These are phyloP conservation scores for Anguilla anguilla DNA, from an alignment of 2,797 vertebrate genomes.

Conservation along the genomic window DNA sequence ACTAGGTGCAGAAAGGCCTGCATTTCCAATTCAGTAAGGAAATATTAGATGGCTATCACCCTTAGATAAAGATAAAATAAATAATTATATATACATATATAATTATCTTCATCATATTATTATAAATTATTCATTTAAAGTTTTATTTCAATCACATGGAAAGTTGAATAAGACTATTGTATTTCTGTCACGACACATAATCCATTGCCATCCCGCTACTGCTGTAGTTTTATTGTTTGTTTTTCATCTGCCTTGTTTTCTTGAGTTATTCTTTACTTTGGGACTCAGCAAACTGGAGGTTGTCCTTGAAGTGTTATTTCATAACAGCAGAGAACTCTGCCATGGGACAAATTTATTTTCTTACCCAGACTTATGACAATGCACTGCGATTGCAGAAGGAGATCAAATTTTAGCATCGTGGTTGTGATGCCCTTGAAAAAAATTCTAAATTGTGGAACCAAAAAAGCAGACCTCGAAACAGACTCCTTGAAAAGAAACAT, in stretches of 20 bases:
- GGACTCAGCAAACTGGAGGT: constrained; percentile 4
- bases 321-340: background rate
- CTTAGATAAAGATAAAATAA: no score
- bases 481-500: constrained; percentile 46
- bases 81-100: no score
- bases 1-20: background rate
- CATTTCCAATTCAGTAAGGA: background rate
- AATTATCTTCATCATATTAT: no score
- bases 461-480: constrained; percentile 25
- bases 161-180: no score
- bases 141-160: no score
- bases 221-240: background rate
- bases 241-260: background rate
- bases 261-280: constrained; percentile 28
- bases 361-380: background rate
- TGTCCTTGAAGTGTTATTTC: constrained; percentile 5
- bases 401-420: constrained; percentile 27
- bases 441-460: constrained; percentile 24
- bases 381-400: background rate
- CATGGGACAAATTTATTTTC: background rate
- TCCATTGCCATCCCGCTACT: background rate
- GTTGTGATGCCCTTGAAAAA: constrained; percentile 29
- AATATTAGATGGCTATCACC: background rate
- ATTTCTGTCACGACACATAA: no score
- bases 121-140: no score